Conservation (phyloP, 2,113 vertebrate species). For the Tonatia bakeri region DNA sequence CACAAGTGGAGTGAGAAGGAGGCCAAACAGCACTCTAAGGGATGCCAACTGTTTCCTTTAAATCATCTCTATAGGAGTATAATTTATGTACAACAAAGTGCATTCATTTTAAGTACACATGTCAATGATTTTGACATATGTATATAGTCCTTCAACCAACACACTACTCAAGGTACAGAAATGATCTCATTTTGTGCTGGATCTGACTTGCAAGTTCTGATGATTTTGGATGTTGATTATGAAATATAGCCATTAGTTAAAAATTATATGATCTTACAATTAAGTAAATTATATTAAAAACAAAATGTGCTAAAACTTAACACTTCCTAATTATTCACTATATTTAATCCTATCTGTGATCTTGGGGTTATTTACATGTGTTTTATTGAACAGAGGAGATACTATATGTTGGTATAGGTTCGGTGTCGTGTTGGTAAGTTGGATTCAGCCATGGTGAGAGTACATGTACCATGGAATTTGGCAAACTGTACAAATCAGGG, state of each 20-base stretch:
- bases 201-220: neutral
- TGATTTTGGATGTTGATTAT: neutral
- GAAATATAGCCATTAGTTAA: neutral
- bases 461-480: neutral
- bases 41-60: neutral
- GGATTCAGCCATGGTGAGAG: neutral
- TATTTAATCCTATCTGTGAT: neutral
- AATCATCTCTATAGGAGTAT: neutral
- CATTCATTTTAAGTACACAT: neutral
- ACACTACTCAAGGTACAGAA: neutral
- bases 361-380: neutral
- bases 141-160: neutral
- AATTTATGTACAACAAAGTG: neutral
- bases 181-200: neutral
- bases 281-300: neutral
- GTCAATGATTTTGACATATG: neutral
- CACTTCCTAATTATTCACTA: neutral
- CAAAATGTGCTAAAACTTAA: neutral
- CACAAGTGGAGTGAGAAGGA: neutral
- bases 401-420: neutral
- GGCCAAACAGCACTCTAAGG: neutral
- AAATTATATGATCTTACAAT: neutral
- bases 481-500: neutral
- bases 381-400: neutral
- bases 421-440: neutral